phyloP scores from a whole-genome alignment of 1,140 invertebrate species.

The Steinernema khuongi region DNA sequence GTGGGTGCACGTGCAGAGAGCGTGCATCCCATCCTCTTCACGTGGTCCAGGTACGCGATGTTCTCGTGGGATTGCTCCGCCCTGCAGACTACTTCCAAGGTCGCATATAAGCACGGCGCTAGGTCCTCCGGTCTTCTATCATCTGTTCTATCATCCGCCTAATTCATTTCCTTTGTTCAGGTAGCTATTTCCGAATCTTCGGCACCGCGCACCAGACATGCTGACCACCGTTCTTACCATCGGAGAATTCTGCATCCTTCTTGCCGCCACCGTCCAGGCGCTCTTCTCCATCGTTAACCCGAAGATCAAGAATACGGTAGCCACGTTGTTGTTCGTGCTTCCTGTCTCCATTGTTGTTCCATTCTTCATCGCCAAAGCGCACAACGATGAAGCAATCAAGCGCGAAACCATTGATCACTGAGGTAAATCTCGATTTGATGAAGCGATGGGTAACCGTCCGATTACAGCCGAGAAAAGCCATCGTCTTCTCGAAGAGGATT shows the following conservation, averaged over 20 bases:
- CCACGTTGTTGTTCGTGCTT: conserved; percentile 1
- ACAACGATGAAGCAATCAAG: neutral
- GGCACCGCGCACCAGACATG: too few relatives aligned
- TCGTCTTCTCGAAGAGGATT: neutral
- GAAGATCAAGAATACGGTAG: neutral
- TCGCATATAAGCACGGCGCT: neutral
- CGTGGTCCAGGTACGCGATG: neutral
- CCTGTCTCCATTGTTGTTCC: neutral
- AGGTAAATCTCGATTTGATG: neutral
- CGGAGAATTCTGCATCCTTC: conserved; percentile 8
- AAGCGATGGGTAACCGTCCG: neutral
- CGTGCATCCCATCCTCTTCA: neutral
- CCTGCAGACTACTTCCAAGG: neutral
- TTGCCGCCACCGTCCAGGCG: neutral
- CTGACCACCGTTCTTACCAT: neutral
- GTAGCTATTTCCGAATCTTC: too few relatives aligned
- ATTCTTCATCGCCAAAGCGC: neutral
- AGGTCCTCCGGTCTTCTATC: neutral
- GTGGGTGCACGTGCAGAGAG: neutral
- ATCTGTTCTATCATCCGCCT: neutral
- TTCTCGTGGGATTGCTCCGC: neutral
- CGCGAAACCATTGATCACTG: neutral
- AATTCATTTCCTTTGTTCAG: neutral
- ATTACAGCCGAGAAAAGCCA: neutral
- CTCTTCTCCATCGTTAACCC: conserved; percentile 1